These are phyloP conservation scores for Pterostichus madidus DNA, from an alignment of 2,888 invertebrate species.

Conservation along the genomic window DNA sequence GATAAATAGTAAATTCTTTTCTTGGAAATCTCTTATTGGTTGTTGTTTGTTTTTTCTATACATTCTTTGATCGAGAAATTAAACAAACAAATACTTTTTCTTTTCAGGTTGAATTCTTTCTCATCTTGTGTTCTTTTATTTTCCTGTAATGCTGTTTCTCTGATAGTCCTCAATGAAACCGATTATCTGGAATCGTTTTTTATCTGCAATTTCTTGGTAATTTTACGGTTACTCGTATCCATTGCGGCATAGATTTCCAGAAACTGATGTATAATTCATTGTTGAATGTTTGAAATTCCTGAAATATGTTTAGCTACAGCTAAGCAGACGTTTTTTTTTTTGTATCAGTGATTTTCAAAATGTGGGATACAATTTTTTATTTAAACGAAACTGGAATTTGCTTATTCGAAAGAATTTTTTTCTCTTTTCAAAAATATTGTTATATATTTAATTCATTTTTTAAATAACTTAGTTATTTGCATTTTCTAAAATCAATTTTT, in stretches of 20 bases:
- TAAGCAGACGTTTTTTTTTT: no score
- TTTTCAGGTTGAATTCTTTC: slow-evolving; percentile 1
- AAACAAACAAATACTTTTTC: slow-evolving; percentile 1
- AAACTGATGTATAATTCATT: not conserved
- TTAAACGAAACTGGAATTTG: no score
- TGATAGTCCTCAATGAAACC: not conserved
- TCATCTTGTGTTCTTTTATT: not conserved
- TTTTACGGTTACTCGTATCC: not conserved
- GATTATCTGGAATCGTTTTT: not conserved
- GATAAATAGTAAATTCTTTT: not conserved
- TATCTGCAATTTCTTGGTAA: not conserved
- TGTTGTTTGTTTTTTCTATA: not conserved
- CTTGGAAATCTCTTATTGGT: not conserved
- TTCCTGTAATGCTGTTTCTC: not conserved
- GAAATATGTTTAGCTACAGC: not conserved
- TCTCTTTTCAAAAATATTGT: no score
- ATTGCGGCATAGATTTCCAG: not conserved
- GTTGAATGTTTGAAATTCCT: not conserved
- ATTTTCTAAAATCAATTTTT: no score
- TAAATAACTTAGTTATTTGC: no score
- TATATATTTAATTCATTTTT: no score
- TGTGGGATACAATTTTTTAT: no score
- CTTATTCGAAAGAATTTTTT: no score
- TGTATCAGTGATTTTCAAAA: no score
- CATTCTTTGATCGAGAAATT: not conserved